These are phyloP conservation scores for Zaprionus capensis DNA, from an alignment of 1,140 invertebrate species.

Conservation along the genomic window DNA sequence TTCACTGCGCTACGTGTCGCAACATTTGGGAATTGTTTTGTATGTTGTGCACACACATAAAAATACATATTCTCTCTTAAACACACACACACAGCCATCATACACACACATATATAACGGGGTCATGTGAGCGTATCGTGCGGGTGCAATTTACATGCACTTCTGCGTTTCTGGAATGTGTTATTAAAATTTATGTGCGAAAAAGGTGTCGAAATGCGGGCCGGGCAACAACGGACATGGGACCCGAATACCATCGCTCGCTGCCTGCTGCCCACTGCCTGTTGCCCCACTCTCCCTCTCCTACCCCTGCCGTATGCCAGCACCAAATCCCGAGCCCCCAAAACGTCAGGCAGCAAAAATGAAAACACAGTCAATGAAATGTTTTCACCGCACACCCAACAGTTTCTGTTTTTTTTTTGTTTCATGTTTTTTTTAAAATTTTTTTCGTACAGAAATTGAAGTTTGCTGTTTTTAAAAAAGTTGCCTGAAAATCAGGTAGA, in stretches of 20 bases:
- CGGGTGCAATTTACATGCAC: conserved; percentile 66
- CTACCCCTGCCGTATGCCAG: neutral
- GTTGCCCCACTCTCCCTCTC: neutral
- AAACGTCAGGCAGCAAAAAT: conserved; percentile 28
- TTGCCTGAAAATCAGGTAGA: neutral
- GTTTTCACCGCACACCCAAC: conserved; percentile 16
- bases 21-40: conserved; percentile 80
- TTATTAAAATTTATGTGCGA: conserved; percentile 80
- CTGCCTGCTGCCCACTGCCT: neutral
- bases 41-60: conserved; percentile 54
- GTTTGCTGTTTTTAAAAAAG: conserved; percentile 1
- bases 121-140: conserved; percentile 50
- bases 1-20: conserved; percentile 64
- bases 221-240: conserved; percentile 45
- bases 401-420: conserved; percentile 1
- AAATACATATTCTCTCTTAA: conserved; percentile 21
- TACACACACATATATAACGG: conserved; percentile 34
- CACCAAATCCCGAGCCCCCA: conserved; percentile 16
- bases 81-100: conserved; percentile 7
- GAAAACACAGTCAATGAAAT: conserved; percentile 35
- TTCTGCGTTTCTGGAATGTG: conserved; percentile 62
- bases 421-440: neutral
- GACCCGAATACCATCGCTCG: conserved; percentile 16
- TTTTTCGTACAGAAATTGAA: neutral
- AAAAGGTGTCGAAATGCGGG: conserved; percentile 71